Conservation (phyloP, 2,888 invertebrate species). For the Oxyscelio sp. region DNA sequence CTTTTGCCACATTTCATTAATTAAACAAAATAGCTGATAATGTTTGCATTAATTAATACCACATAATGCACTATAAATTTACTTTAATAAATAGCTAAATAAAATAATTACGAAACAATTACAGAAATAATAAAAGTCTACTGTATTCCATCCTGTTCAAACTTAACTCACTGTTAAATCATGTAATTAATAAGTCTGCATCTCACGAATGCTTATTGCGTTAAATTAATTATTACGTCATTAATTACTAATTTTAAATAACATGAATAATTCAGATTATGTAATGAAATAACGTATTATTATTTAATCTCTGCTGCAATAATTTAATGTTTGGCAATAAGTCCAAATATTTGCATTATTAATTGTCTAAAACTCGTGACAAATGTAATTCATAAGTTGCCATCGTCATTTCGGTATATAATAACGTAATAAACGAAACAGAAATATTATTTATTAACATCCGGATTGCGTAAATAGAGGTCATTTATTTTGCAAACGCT, state of each 20-base stretch:
- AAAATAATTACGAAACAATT: too few species aligned
- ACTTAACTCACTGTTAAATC: neutral
- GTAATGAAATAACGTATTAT: constrained; percentile 2
- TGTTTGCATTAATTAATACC: too few species aligned
- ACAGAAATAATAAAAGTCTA: too few species aligned
- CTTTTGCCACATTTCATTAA: too few species aligned
- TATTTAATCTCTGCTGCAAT: neutral
- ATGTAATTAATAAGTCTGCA: neutral
- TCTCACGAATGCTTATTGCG: neutral
- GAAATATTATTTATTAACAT: neutral
- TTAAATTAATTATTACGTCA: neutral
- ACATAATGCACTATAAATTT: too few species aligned
- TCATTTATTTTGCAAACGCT: neutral
- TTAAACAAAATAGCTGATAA: too few species aligned
- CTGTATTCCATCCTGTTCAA: too few species aligned
- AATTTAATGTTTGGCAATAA: neutral
- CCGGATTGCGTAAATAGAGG: neutral
- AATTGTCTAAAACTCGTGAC: neutral
- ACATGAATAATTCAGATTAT: neutral
- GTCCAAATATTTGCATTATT: constrained; percentile 1
- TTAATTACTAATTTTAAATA: neutral
- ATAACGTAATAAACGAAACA: neutral
- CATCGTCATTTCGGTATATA: neutral
- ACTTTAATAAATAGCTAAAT: too few species aligned
- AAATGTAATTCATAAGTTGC: neutral